Evolutionary conservation across 2,113 vertebrate species (phyloP).

Genomic region (Madoqua kirkii): DNA sequence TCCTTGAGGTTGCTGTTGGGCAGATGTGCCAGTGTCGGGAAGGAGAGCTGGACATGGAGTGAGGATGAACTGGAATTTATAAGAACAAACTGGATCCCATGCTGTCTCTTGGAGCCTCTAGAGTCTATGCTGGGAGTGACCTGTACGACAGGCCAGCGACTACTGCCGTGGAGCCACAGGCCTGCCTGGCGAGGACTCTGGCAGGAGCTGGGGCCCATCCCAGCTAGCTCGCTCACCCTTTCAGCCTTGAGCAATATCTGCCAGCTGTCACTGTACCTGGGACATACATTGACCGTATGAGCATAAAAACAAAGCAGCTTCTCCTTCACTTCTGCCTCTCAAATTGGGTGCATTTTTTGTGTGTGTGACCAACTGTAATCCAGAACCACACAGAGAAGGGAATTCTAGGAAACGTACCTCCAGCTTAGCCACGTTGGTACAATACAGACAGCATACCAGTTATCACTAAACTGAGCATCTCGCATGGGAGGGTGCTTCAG

Average conservation of each 20-base stretch:
- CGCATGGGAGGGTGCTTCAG: not conserved
- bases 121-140: not conserved
- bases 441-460: not conserved
- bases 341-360: not conserved
- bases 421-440: not conserved
- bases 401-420: not conserved
- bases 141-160: not conserved
- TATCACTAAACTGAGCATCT: not conserved
- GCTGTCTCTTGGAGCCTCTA: not conserved
- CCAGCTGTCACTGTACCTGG: not conserved
- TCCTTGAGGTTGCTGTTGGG: accelerated
- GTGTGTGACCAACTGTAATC: not conserved
- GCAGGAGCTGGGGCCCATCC: not conserved
- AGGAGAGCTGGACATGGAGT: not conserved
- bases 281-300: not conserved
- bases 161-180: not conserved
- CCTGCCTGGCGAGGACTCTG: accelerated
- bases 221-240: not conserved
- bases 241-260: not conserved
- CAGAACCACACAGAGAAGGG: not conserved
- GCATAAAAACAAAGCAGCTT: not conserved
- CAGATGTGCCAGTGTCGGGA: not conserved
- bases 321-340: not conserved
- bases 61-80: not conserved
- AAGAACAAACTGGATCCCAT: not conserved